A percentile compares a stretch with the other conserved stretches of the same genome.
Conservation (phyloP, 2,113 vertebrate genomes). For the Bothrops jararaca region DNA sequence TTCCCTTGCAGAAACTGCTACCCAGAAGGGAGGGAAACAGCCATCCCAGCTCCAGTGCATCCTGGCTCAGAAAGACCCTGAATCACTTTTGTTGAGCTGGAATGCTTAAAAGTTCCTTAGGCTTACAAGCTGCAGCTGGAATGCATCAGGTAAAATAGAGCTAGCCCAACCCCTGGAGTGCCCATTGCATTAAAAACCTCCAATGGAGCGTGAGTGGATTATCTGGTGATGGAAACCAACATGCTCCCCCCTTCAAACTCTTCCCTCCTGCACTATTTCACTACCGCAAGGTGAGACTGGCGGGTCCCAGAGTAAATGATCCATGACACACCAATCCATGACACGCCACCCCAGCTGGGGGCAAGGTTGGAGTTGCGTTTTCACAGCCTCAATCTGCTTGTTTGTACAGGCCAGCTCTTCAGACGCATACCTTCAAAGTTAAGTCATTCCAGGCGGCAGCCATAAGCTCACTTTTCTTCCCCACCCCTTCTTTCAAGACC, state of each 20-base stretch:
- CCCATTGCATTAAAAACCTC: background rate
- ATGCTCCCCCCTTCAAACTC: background rate
- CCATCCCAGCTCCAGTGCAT: slow-evolving; percentile 10
- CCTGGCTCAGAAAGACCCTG: slow-evolving; percentile 45
- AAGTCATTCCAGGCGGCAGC: background rate
- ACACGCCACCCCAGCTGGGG: background rate
- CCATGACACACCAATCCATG: background rate
- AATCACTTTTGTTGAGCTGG: slow-evolving; percentile 45
- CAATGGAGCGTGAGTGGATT: background rate
- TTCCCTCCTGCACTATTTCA: background rate
- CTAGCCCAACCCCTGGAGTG: background rate
- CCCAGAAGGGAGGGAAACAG: slow-evolving; percentile 25
- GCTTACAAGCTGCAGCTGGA: slow-evolving; percentile 56
- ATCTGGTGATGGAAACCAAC: slow-evolving; percentile 23
- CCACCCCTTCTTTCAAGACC: background rate
- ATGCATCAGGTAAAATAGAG: slow-evolving; percentile 23
- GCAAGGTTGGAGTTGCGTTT: background rate
- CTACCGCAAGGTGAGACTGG: background rate
- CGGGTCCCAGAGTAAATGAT: background rate
- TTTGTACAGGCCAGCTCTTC: slow-evolving; percentile 5
- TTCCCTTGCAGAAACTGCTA: slow-evolving; percentile 54
- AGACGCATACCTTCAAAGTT: background rate
- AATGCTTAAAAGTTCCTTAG: slow-evolving; percentile 58
- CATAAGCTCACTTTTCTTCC: background rate
- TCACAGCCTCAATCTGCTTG: background rate